phyloP scores from a whole-genome alignment of 2,888 invertebrate genomes.

The Halocaridina rubra region DNA sequence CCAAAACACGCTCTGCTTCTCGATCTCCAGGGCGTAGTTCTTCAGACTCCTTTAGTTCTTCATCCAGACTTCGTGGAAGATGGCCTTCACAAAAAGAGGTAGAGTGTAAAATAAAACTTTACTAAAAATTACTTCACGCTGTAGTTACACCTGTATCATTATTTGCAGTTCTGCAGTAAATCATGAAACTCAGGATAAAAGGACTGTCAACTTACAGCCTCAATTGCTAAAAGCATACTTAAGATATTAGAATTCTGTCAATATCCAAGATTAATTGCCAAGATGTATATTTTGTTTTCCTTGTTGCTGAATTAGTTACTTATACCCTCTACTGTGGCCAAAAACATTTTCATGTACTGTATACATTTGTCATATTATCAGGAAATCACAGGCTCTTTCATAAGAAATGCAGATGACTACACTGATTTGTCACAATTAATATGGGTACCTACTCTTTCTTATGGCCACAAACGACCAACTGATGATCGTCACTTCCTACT shows the following conservation, averaged over 20 bases:
- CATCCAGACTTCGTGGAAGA: background rate
- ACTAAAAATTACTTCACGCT: too few relatives aligned
- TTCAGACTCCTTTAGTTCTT: constrained; percentile 30
- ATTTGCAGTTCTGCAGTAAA: too few relatives aligned
- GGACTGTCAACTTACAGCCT: too few relatives aligned
- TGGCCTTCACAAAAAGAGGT: constrained; percentile 19
- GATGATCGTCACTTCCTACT: constrained; percentile 28
- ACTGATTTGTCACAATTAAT: constrained; percentile 40
- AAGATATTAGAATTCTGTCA: too few relatives aligned
- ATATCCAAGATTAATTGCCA: too few relatives aligned
- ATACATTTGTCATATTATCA: too few relatives aligned
- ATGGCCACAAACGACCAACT: constrained; percentile 20
- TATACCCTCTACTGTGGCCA: too few relatives aligned
- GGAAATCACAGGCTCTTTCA: constrained; percentile 20
- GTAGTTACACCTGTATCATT: too few relatives aligned
- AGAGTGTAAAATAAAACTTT: background rate
- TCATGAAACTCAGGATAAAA: too few relatives aligned
- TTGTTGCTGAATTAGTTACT: too few relatives aligned
- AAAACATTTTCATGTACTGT: background rate
- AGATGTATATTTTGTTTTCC: too few relatives aligned
- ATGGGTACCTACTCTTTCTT: constrained; percentile 52
- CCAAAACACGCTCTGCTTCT: constrained; percentile 49
- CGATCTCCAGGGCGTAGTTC: constrained; percentile 50
- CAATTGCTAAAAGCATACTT: too few relatives aligned
- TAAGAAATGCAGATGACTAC: constrained; percentile 51